Conservation (phyloP, 2,113 vertebrate species). For the Glaucidium brasilianum region DNA sequence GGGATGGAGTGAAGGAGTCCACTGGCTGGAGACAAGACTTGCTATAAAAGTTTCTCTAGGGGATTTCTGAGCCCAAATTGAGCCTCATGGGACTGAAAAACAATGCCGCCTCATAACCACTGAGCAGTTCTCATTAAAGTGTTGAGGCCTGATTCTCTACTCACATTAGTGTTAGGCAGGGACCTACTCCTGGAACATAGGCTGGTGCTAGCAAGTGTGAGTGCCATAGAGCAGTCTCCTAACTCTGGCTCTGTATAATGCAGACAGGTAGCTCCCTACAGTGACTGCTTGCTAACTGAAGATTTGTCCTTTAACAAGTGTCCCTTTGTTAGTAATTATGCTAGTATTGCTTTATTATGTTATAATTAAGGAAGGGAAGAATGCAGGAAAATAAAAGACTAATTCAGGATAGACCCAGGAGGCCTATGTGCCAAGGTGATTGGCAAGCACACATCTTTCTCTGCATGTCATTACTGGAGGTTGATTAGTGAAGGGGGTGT, state of each 20-base stretch:
- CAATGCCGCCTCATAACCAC: not conserved
- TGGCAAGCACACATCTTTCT: not conserved
- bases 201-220: not conserved
- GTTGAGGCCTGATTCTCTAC: not conserved
- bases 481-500: not conserved
- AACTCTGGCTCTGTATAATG: no score
- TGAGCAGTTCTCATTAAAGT: not conserved
- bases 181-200: not conserved
- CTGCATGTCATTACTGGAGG: not conserved
- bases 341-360: not conserved
- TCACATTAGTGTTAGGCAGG: not conserved
- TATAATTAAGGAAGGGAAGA: not conserved
- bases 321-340: not conserved
- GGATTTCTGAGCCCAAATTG: not conserved
- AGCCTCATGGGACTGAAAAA: not conserved
- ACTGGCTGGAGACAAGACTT: no score
- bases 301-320: not conserved
- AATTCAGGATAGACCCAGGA: not conserved
- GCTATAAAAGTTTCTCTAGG: not conserved
- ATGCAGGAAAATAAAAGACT: not conserved
- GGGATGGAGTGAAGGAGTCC: not conserved
- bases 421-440: not conserved
- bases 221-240: not conserved
- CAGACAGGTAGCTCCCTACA: not conserved
- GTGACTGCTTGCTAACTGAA: not conserved